Evolutionary conservation across 2,113 vertebrate species (phyloP).

Genomic region (Archocentrus centrarchus): DNA sequence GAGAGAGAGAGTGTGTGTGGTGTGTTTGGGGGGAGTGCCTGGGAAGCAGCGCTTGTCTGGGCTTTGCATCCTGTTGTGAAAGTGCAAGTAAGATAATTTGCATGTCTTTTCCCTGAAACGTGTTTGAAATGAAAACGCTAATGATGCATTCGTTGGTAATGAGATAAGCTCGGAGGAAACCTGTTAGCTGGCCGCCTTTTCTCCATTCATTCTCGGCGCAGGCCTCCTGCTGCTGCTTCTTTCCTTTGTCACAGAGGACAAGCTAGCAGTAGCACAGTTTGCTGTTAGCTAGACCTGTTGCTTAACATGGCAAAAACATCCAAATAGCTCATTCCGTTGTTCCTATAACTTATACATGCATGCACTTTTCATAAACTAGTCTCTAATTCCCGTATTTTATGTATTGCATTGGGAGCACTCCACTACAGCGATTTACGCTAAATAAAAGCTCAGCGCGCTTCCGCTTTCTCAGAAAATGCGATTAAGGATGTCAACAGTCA

Average conservation of each 20-base stretch:
- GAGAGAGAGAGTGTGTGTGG: not conserved
- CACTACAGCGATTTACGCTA: not conserved
- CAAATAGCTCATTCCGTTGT: rapidly evolving
- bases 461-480: not conserved
- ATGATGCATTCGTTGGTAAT: slow-evolving; percentile 25
- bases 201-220: slow-evolving; percentile 18
- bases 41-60: not conserved
- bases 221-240: slow-evolving; percentile 39
- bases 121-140: not conserved
- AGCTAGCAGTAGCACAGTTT: slow-evolving; percentile 55
- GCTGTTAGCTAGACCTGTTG: not conserved
- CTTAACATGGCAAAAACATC: not conserved
- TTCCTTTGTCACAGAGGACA: slow-evolving; percentile 56
- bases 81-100: slow-evolving; percentile 73
- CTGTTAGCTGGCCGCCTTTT: not conserved
- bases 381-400: not conserved
- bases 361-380: not conserved
- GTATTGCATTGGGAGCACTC: not conserved
- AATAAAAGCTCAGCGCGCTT: not conserved
- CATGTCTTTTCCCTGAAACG: slow-evolving; percentile 44
- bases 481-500: not conserved
- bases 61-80: slow-evolving; percentile 55
- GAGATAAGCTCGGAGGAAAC: not conserved
- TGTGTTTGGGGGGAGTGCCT: slow-evolving; percentile 6
- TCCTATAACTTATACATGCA: too few relatives aligned